These are phyloP conservation scores for Cyprinodon tularosa DNA, from an alignment of 2,113 vertebrate genomes.

Conservation along the genomic window DNA sequence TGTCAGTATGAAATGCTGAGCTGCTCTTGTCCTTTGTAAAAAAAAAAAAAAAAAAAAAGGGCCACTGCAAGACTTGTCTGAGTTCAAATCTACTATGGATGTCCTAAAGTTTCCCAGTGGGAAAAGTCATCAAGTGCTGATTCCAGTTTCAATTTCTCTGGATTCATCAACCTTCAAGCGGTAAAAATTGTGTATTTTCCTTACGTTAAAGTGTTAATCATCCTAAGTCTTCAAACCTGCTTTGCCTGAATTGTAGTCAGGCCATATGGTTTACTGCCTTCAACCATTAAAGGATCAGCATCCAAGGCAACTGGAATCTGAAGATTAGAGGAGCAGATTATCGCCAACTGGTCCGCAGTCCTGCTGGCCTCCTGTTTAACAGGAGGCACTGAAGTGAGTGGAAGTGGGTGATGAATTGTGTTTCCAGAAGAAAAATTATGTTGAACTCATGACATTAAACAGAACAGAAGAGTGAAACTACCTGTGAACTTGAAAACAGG, in stretches of 20 bases:
- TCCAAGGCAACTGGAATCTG: conserved; percentile 34
- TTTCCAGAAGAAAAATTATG: background rate
- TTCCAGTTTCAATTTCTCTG: conserved; percentile 15
- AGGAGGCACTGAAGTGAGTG: background rate
- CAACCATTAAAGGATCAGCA: conserved; percentile 57
- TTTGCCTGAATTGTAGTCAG: conserved; percentile 15
- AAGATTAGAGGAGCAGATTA: conserved; percentile 29
- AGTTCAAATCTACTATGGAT: conserved; percentile 1
- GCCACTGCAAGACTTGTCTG: conserved; percentile 7
- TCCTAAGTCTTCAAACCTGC: conserved; percentile 52
- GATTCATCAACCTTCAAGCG: conserved; percentile 15
- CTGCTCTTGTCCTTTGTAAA: no score
- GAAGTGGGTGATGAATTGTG: background rate
- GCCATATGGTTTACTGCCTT: conserved; percentile 60
- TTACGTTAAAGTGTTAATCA: conserved; percentile 66
- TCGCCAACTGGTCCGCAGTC: conserved; percentile 12
- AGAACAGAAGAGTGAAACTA: background rate
- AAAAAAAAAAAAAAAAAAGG: no score
- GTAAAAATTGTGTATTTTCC: conserved; percentile 67
- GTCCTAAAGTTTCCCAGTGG: conserved; percentile 9
- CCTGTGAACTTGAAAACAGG: background rate
- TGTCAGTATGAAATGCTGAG: no score
- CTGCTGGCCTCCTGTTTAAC: background rate
- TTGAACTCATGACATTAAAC: background rate
- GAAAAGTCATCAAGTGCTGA: conserved; percentile 12